A percentile compares a stretch with the other conserved stretches of the same genome.
Conservation (phyloP, 2,797 vertebrate genomes). For the Bovichtus variegatus region DNA sequence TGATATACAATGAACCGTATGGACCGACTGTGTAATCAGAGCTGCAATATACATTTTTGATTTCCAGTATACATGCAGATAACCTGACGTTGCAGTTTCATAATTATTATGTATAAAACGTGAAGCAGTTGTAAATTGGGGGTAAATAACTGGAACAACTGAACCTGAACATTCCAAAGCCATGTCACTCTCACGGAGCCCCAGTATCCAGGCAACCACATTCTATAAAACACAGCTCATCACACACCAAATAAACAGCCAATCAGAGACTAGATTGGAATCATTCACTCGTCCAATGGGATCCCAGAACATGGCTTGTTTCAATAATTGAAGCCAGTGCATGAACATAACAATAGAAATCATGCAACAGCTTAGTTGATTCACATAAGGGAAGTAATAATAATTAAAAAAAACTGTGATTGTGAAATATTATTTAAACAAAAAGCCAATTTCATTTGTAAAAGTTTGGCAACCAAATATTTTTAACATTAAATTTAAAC, state of each 20-base stretch:
- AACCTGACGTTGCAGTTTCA: background rate
- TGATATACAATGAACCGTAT: background rate
- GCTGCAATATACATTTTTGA: background rate
- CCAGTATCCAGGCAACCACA: constrained; percentile 69
- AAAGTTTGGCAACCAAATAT: too few relatives aligned
- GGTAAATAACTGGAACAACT: constrained; percentile 39
- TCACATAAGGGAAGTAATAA: constrained; percentile 4
- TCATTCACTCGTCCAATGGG: constrained; percentile 17
- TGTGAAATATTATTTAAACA: too few relatives aligned
- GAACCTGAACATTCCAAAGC: constrained; percentile 48
- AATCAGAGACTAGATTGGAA: constrained; percentile 43
- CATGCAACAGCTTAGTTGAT: background rate
- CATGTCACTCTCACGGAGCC: constrained; percentile 25
- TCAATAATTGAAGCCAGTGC: constrained; percentile 34
- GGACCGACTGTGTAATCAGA: background rate
- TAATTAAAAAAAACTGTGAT: background rate
- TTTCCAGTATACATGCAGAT: background rate
- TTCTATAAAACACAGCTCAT: constrained; percentile 46
- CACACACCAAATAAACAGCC: constrained; percentile 39
- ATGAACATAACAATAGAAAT: constrained; percentile 20
- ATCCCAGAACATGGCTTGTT: constrained; percentile 24
- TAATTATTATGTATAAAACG: background rate
- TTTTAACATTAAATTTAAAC: too few relatives aligned
- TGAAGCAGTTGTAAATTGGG: constrained; percentile 1
- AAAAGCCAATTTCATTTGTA: too few relatives aligned